Conservation (phyloP, 1,140 invertebrate species). For the Mesaphorura yosii region DNA sequence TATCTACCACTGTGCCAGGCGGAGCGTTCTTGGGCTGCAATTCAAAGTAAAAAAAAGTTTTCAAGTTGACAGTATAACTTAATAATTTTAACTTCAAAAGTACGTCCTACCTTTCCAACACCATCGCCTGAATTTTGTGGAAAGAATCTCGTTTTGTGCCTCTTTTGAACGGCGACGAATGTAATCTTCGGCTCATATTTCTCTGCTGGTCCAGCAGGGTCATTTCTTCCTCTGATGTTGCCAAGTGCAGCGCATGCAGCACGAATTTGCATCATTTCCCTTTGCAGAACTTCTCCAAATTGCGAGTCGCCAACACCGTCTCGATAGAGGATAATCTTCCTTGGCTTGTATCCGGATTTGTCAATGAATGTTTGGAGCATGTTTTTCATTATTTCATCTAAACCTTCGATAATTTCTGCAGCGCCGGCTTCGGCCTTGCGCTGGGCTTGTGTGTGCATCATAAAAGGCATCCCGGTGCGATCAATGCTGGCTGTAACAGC, state of each 20-base stretch:
- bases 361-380: slow-evolving; percentile 29
- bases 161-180: slow-evolving; percentile 41
- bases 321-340: slow-evolving; percentile 38
- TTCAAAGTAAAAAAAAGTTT: slow-evolving; percentile 22
- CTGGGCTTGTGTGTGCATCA: slow-evolving; percentile 22
- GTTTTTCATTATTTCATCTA: slow-evolving; percentile 30
- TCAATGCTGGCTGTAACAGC: slow-evolving; percentile 14
- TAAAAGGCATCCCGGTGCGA: slow-evolving; percentile 17
- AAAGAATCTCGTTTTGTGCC: slow-evolving; percentile 42
- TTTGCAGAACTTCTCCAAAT: slow-evolving; percentile 37
- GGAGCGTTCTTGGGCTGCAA: slow-evolving; percentile 42
- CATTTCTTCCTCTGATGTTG: not conserved
- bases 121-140: slow-evolving; percentile 36
- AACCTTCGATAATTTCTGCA: slow-evolving; percentile 32
- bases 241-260: slow-evolving; percentile 43
- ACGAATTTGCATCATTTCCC: slow-evolving; percentile 54
- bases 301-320: slow-evolving; percentile 42
- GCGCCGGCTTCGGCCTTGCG: slow-evolving; percentile 14
- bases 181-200: slow-evolving; percentile 41
- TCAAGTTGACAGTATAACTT: slow-evolving; percentile 15
- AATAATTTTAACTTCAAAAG: slow-evolving; percentile 4
- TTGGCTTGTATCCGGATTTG: slow-evolving; percentile 29
- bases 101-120: slow-evolving; percentile 41
- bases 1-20: slow-evolving; percentile 42
- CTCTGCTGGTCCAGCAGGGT: slow-evolving; percentile 33